phyloP scores from a whole-genome alignment of 1,140 invertebrate species.

The Cherax destructor region DNA sequence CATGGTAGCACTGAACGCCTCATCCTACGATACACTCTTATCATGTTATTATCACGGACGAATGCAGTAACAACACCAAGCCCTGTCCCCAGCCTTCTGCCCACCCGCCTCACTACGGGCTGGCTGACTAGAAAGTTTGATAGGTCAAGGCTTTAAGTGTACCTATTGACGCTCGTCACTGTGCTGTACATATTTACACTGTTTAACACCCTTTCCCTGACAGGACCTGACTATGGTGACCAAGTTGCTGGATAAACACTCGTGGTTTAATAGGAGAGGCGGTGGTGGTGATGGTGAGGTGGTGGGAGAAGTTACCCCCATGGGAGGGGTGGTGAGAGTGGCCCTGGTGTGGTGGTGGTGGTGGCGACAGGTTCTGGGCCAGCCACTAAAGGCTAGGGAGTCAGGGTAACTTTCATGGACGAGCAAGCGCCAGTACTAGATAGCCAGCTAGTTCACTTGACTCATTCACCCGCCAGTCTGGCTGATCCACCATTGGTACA shows the following conservation, averaged over 20 bases:
- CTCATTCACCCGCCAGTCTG: not conserved
- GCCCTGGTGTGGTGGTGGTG: not conserved
- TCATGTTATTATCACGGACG: too few species aligned
- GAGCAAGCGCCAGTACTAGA: not conserved
- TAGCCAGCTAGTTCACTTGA: not conserved
- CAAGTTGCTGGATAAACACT: too few species aligned
- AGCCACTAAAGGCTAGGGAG: not conserved
- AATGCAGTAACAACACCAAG: not conserved
- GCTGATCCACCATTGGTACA: not conserved
- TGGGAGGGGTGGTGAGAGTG: not conserved
- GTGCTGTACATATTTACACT: not conserved
- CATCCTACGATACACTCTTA: too few species aligned
- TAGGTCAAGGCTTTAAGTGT: not conserved
- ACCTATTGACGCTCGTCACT: not conserved
- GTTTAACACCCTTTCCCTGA: not conserved
- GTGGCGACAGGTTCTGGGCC: slow-evolving; percentile 11
- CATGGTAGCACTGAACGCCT: too few species aligned
- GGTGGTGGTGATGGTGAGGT: not conserved
- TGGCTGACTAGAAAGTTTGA: not conserved
- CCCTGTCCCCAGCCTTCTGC: not conserved
- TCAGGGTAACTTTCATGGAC: slow-evolving; percentile 12
- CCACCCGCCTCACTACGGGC: not conserved
- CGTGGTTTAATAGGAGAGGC: not conserved
- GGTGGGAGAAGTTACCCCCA: not conserved
- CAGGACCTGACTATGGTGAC: not conserved